Evolutionary conservation across 2,797 vertebrate genomes (phyloP).

Genomic region (Cheirogaleus major): DNA sequence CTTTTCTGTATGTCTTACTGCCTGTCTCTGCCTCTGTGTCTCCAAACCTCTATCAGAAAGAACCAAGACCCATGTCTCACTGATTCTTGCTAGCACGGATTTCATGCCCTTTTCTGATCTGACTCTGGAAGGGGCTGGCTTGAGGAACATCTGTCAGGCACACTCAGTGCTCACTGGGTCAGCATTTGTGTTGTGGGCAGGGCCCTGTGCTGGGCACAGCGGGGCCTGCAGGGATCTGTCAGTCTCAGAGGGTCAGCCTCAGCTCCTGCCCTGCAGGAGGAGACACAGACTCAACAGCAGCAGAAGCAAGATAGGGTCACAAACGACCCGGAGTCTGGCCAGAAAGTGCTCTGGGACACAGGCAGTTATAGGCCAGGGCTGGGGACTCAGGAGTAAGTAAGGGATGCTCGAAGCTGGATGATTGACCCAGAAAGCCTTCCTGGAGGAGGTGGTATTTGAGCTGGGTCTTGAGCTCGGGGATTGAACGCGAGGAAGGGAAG

Average conservation of each 20-base stretch:
- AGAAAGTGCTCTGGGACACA: neutral
- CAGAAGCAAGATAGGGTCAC: neutral
- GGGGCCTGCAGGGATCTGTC: neutral
- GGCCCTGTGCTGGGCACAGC: neutral
- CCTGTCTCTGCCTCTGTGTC: neutral
- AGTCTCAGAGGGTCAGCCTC: neutral
- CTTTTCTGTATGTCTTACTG: neutral
- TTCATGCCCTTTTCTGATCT: neutral
- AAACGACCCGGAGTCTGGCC: neutral
- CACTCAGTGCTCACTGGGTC: neutral
- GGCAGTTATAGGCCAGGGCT: neutral
- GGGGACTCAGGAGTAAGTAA: neutral
- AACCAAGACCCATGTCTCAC: neutral
- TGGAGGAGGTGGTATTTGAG: neutral
- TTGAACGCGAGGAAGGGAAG: neutral
- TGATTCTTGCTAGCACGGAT: neutral
- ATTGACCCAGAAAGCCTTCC: neutral
- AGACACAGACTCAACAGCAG: neutral
- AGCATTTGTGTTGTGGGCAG: no score
- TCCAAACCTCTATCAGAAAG: neutral
- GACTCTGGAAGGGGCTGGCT: neutral
- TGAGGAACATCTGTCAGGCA: neutral
- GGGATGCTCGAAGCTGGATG: neutral
- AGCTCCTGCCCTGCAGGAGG: neutral
- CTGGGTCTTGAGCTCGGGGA: neutral